Evolutionary conservation across 2,888 invertebrate genomes (phyloP).

Genomic region (Apamea monoglypha): DNA sequence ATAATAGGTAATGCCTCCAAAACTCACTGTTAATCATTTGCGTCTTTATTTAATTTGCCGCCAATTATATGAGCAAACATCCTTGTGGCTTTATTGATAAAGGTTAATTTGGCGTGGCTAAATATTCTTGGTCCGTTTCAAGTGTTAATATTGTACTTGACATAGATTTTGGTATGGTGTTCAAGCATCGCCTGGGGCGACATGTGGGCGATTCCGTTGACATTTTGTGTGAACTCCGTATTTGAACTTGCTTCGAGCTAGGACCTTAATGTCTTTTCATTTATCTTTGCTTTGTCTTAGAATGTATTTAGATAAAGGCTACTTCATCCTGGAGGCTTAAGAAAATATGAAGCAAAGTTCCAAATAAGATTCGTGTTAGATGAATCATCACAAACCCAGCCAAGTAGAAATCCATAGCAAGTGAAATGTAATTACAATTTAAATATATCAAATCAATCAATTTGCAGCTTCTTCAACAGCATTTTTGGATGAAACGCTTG

Average conservation of each 20-base stretch:
- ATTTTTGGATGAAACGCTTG: neutral
- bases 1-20: conserved; percentile 69
- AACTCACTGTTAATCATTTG: conserved; percentile 66
- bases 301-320: conserved; percentile 10
- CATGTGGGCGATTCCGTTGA: conserved; percentile 76
- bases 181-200: conserved; percentile 70
- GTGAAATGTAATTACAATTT: neutral
- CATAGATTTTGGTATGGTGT: conserved; percentile 76
- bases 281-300: conserved; percentile 43
- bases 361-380: neutral
- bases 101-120: conserved; percentile 34
- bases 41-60: conserved; percentile 40
- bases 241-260: conserved; percentile 64
- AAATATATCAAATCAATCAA: neutral
- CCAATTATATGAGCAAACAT: neutral
- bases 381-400: neutral
- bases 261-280: conserved; percentile 48
- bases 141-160: conserved; percentile 75
- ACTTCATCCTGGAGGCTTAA: neutral
- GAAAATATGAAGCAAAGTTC: neutral
- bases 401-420: neutral
- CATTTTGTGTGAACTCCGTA: conserved; percentile 67
- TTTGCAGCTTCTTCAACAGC: conserved; percentile 13
- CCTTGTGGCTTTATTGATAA: conserved; percentile 29
- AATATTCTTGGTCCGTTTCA: conserved; percentile 12